phyloP scores from a whole-genome alignment of 2,888 invertebrate species.

The Leptodirus hochenwartii region DNA sequence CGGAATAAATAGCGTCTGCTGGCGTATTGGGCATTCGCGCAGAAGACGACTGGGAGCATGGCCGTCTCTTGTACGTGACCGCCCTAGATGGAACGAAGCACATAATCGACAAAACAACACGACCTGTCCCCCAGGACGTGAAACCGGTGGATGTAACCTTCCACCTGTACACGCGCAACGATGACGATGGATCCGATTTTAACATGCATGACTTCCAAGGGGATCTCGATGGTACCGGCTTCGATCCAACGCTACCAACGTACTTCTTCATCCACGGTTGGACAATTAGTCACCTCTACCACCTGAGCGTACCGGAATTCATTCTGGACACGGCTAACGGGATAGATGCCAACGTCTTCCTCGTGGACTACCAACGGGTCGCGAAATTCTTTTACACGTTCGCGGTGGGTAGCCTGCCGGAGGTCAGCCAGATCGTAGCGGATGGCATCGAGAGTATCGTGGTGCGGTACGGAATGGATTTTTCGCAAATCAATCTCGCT shows the following conservation, averaged over 20 bases:
- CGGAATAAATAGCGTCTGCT: too few species aligned
- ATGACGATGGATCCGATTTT: background rate
- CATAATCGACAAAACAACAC: too few species aligned
- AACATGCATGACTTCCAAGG: background rate
- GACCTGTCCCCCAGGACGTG: background rate
- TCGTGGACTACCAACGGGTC: constrained; percentile 11
- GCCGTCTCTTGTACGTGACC: too few species aligned
- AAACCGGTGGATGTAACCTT: background rate
- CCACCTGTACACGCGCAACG: background rate
- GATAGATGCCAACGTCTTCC: constrained; percentile 11
- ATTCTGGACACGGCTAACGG: constrained; percentile 8
- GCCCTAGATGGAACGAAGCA: too few species aligned
- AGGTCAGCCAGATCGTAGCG: constrained; percentile 10
- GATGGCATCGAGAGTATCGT: constrained; percentile 9
- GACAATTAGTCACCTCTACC: constrained; percentile 9
- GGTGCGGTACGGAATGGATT: constrained; percentile 7
- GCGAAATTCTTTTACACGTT: constrained; percentile 10
- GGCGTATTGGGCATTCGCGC: too few species aligned
- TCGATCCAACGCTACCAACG: constrained; percentile 9
- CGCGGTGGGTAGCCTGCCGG: constrained; percentile 9
- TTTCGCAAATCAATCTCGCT: constrained; percentile 7
- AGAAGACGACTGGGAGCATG: too few species aligned
- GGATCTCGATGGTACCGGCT: constrained; percentile 7
- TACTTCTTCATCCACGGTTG: constrained; percentile 12
- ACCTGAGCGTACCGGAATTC: constrained; percentile 2